Conservation (phyloP, 2,113 vertebrate genomes). For the Trichechus manatus region DNA sequence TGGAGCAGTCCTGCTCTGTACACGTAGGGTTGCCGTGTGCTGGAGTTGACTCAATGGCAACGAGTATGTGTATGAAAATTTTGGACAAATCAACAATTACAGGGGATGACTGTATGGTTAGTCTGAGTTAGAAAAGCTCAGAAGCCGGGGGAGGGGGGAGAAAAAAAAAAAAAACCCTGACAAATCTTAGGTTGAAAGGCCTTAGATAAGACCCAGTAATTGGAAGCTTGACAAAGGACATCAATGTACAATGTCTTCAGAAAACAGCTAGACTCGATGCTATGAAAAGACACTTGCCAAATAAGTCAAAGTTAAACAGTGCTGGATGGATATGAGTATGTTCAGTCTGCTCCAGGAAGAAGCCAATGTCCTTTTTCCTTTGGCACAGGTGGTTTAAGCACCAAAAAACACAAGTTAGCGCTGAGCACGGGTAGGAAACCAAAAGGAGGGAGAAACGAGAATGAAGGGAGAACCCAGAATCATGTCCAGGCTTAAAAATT, state of each 20-base stretch:
- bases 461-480: background rate
- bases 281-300: background rate
- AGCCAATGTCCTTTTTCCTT: background rate
- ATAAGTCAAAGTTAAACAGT: background rate
- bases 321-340: rapidly evolving
- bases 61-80: background rate
- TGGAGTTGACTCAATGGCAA: too few species aligned
- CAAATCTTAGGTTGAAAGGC: background rate
- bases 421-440: background rate
- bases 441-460: background rate
- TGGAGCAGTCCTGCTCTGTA: background rate
- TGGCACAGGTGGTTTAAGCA: background rate
- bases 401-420: background rate
- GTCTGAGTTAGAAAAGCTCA: background rate
- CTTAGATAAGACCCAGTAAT: background rate
- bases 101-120: background rate
- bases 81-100: background rate
- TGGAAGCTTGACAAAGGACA: background rate
- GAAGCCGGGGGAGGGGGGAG: background rate
- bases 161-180: background rate
- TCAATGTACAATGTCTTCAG: background rate
- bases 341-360: background rate
- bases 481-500: background rate
- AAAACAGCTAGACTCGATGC: background rate
- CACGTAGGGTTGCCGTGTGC: background rate